A percentile compares a stretch with the other conserved stretches of the same genome.
Conservation (phyloP, 2,113 vertebrate genomes). For the Pterophyllum scalare region DNA sequence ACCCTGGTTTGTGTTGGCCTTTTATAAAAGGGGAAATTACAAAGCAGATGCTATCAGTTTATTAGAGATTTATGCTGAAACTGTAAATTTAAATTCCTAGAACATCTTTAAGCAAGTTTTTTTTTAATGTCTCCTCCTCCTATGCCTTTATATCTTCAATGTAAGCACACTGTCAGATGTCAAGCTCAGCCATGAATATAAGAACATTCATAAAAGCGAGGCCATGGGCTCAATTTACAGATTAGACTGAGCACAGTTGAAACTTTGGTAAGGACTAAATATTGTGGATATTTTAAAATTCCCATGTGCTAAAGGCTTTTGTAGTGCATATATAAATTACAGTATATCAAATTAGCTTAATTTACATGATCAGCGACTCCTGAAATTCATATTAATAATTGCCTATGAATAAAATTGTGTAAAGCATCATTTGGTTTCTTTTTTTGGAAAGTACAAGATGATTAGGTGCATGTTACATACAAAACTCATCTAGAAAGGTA, state of each 20-base stretch:
- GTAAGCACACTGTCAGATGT: not conserved
- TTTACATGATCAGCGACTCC: not conserved
- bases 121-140: no score
- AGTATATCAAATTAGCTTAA: not conserved
- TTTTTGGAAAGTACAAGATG: slow-evolving; percentile 27
- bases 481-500: slow-evolving; percentile 15
- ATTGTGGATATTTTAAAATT: not conserved
- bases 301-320: not conserved
- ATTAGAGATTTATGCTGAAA: not conserved
- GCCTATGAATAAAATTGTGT: not conserved
- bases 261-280: not conserved
- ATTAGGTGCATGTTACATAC: not conserved
- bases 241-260: not conserved
- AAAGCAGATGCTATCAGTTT: not conserved
- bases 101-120: fast-evolving
- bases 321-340: not conserved
- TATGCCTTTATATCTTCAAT: not conserved
- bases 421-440: not conserved
- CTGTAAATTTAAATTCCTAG: no score
- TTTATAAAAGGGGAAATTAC: not conserved
- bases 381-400: not conserved
- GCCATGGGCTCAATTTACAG: not conserved
- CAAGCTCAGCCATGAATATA: not conserved
- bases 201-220: no score
- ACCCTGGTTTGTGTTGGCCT: not conserved